Base-by-base conservation (phyloP, 1,140 invertebrate genomes). In the Heliconius eleuchia region DNA sequence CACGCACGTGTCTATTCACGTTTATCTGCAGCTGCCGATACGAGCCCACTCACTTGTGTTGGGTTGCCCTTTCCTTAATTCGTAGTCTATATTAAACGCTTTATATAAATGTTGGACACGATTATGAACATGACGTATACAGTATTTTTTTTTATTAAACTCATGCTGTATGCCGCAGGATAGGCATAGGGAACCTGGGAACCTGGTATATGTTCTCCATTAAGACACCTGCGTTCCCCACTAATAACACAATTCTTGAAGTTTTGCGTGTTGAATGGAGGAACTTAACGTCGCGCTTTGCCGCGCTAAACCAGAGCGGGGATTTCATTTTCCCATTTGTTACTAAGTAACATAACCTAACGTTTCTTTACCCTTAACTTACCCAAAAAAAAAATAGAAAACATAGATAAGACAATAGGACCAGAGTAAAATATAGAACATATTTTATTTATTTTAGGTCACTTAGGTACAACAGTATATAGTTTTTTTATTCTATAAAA, bases 11-110 rank as follows among this genome's bases (percentile, higher is more conserved):
- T 66, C 27, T 6, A 16, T 23, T 73, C 72, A 73, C 72, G 72
- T 73, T 73, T 73, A 27, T 66, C 60, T 27, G 34, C 39, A 19
- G 72, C 13, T 27, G 72, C 18, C 50, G 13, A 74, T 39, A 50
- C 71, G 74, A 79, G 19, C 82, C 79, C 80, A 73, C n/a, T 23
- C n/a, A 57, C 52, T 77, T n/a, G 11, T 30, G 23, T 60, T 3
- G 57, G 13, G 9, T 46, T 52, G 50, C 18, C 23, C 27, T 30
- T 30, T 66, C 23, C 27, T 30, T 66, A 66, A 66, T 66, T 66
- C 23, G 27, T 5, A 66, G 60, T 66, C 23, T 66, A 30, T 27
- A 30, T 6, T 66, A 66, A 66, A 66, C 11, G 30, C 13, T 27
- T 30, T 11, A 66, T 30, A 6, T 66, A 30, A 16, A 30, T 30